Percentiles rank a stretch among this genome's conserved stretches.
phyloP scores from a whole-genome alignment of 2,888 invertebrate genomes.

The Pachycephus smyrnensis region DNA sequence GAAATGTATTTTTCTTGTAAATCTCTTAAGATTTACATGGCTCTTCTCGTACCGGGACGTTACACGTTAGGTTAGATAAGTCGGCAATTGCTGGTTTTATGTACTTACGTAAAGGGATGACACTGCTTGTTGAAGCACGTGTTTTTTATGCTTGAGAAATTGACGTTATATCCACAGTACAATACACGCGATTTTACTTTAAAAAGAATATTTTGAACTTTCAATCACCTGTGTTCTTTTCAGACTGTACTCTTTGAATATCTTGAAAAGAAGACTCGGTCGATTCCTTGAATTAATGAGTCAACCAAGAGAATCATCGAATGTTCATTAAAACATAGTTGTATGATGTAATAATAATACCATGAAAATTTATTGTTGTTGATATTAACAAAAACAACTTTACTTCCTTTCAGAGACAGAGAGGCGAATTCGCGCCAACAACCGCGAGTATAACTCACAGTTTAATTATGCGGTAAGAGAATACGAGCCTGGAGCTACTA shows the following conservation, averaged over 20 bases:
- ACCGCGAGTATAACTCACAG: conserved; percentile 94
- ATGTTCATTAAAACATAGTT: neutral
- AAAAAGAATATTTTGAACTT: neutral
- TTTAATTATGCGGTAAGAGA: conserved; percentile 98
- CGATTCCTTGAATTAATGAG: neutral
- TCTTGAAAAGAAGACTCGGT: neutral
- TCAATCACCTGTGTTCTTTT: neutral
- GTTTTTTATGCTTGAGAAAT: neutral
- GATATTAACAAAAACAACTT: neutral
- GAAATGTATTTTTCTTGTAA: neutral
- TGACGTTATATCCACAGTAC: neutral
- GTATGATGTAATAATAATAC: neutral
- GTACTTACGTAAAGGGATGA: conserved; percentile 23
- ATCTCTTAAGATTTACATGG: neutral
- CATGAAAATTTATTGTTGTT: no score
- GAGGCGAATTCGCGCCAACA: conserved; percentile 96
- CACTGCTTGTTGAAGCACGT: neutral
- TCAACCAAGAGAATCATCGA: neutral
- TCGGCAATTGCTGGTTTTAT: conserved; percentile 29
- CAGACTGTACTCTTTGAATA: neutral
- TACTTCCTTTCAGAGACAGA: conserved; percentile 87
- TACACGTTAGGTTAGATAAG: conserved; percentile 18
- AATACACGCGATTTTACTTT: neutral
- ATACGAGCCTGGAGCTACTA: neutral
- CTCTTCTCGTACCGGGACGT: neutral